Base-by-base conservation (phyloP, 1,140 invertebrate genomes). In the Metopolophium dirhodum region DNA sequence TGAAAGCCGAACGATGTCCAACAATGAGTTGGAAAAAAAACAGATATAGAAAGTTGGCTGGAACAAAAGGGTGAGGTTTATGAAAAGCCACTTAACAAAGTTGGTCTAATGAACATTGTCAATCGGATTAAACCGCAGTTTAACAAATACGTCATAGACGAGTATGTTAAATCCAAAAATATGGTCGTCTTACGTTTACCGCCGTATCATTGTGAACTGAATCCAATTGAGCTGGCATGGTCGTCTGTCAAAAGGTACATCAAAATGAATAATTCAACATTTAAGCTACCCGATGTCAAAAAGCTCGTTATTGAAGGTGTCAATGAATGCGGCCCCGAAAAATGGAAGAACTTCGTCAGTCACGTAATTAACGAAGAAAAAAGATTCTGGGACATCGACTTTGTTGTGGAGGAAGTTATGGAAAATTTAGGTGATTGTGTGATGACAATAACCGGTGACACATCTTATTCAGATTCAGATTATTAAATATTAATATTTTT, bases 151-250 rank as follows among this genome's bases (percentile, higher is more conserved):
- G 68, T 77, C 9, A n/a, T 77, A 30, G 30, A 35, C 68, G 61
- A 30, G 8, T 37, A 37, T 2, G 37, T 37, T 2, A 37, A 37
- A 37, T 37, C 37, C 37, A 37, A 37, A 37, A 37, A 37, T 37
- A 37, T 37, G 2, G 37, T 37, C 37, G 37, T 37, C 1, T 37
- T 37, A 37, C 37, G 37, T 37, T 37, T 37, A 37, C 95, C 95
- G 49, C 95, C 95, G 26, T 95, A 95, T 94, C 95, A 95, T 93
- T 94, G 94, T 85, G 94, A 95, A 85, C 90, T 95, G 1, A 95
- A 95, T 93, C 95, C 95, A 1, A 95, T 95, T 22, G 95, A 95
- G 93, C 57, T 94, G 3, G 94, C 95, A n/a, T 95, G 95, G 95
- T 94, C 94, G 23, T 86, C 94, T 14, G 93, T 95, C 9, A 95